Conservation (phyloP, 2,113 vertebrate species). For the Petrocephalus microphthalmus region DNA sequence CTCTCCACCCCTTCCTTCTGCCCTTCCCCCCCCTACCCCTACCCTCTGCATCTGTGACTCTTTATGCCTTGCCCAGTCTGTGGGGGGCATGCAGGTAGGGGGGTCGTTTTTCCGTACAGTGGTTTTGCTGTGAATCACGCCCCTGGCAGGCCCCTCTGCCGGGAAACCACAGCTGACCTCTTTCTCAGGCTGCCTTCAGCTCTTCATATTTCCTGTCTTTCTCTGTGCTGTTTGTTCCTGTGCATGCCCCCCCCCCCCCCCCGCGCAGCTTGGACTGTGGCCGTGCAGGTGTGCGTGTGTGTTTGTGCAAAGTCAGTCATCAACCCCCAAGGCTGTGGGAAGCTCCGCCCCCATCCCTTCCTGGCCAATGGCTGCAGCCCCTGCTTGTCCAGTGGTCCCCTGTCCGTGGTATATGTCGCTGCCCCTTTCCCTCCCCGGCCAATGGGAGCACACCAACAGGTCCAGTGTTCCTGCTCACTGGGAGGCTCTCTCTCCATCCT, state of each 20-base stretch:
- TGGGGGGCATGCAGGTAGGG: background rate
- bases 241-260: background rate
- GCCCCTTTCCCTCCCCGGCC: conserved; percentile 52
- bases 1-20: background rate
- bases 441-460: conserved; percentile 70
- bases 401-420: conserved; percentile 70
- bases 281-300: background rate
- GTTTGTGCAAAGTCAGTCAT: background rate
- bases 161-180: background rate
- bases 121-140: background rate
- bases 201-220: background rate
- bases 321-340: conserved; percentile 67
- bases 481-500: background rate
- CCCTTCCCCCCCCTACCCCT: background rate
- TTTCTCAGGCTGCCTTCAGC: background rate
- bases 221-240: background rate
- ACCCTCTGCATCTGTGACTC: background rate
- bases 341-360: conserved; percentile 43
- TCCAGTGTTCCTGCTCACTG: conserved; percentile 38
- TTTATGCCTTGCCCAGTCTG: background rate
- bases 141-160: background rate
- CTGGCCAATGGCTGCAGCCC: conserved; percentile 71
- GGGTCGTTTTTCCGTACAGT: background rate
- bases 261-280: background rate
- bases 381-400: conserved; percentile 73